Evolutionary conservation across 2,797 vertebrate species (phyloP), one percentile per base, ranked within the genome.

Genomic region (Myiothlypis coronata): DNA sequence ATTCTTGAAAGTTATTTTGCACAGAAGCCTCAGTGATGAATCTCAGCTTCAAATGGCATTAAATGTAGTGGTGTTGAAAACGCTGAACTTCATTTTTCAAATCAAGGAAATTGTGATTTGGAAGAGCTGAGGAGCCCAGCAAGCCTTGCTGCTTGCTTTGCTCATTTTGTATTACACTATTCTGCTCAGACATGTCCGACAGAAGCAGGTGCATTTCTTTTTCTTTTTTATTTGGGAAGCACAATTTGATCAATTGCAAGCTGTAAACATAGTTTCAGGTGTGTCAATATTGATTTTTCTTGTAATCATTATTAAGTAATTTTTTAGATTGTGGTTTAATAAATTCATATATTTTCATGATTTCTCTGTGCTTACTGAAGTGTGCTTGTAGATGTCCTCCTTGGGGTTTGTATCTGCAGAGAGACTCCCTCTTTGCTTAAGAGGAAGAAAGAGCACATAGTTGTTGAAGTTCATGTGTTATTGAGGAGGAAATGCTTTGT

Each of bases 401-500:
- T 46, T 69, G 53, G 28, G n/a, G 22, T 50, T 76, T 10, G 2
- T 77, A 20, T 41, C 49, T 87, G 24, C 35, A 80, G 30, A 44
- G 56, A 92, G 23, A 28, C 7, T 34, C 7, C 13, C 22, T 43
- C 39, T 71, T 83, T 35, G 34, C 39, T 68, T 52, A 79, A 65
- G 55, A 78, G 32, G n/a, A 21, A 55, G 37, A 49, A 21, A 50
- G 35, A 80, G 17, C 41, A 86, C 50, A 55, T 50, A 65, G 3
- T 91, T 93, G 55, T 74, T 80, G 75, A 93, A 92, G 52, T 43
- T 93, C 32, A 24, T 53, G 47, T 79, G 89, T 83, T 80, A 65
- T 52, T 91, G 43, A 63, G 65, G 72, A 83, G 69, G 46, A 95
- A 86, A 26, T 81, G 82, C 82, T 96, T 92, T 74, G 56, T 93